Percentiles rank a stretch among this genome's conserved stretches.
Evolutionary conservation across 2,888 invertebrate species (phyloP).

Genomic region (Drosophila neonasuta): DNA sequence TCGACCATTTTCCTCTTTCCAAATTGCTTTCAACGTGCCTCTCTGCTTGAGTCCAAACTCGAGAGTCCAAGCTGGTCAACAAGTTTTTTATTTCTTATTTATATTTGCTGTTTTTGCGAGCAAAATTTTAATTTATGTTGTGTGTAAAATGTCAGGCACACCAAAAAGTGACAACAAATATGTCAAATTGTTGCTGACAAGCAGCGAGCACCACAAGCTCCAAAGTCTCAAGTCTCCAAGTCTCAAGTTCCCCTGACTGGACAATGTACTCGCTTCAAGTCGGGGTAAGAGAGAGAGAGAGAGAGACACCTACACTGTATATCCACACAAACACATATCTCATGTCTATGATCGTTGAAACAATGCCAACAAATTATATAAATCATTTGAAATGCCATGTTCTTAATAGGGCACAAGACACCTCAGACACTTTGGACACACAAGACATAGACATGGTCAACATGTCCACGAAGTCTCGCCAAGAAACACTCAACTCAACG

Average conservation of each 20-base stretch:
- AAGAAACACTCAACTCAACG: conserved; percentile 41
- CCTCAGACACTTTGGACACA: conserved; percentile 59
- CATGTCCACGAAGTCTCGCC: conserved; percentile 40
- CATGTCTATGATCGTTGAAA: conserved; percentile 52
- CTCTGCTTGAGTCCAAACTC: conserved; percentile 4
- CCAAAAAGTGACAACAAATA: conserved; percentile 71
- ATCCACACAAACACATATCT: conserved; percentile 30
- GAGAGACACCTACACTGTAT: conserved; percentile 42
- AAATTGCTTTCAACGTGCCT: conserved; percentile 29
- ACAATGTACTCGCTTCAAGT: conserved; percentile 40
- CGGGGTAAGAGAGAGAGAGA: conserved; percentile 5
- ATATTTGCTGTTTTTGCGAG: conserved; percentile 18
- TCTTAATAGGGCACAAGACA: conserved; percentile 74
- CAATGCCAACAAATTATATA: conserved; percentile 69
- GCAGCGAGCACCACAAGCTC: conserved; percentile 33
- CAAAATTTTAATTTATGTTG: conserved; percentile 70
- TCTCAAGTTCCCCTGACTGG: conserved; percentile 14
- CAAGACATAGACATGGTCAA: conserved; percentile 63
- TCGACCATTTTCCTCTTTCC: conserved; percentile 12
- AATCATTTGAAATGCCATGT: conserved; percentile 73
- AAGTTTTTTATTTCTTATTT: conserved; percentile 24
- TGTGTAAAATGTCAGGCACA: conserved; percentile 71
- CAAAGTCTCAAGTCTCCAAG: conserved; percentile 7
- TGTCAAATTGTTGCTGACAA: conserved; percentile 72
- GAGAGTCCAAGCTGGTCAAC: conserved; percentile 7